Evolutionary conservation across 2,888 invertebrate genomes (phyloP).

Genomic region (Rhyacophila evoluta): DNA sequence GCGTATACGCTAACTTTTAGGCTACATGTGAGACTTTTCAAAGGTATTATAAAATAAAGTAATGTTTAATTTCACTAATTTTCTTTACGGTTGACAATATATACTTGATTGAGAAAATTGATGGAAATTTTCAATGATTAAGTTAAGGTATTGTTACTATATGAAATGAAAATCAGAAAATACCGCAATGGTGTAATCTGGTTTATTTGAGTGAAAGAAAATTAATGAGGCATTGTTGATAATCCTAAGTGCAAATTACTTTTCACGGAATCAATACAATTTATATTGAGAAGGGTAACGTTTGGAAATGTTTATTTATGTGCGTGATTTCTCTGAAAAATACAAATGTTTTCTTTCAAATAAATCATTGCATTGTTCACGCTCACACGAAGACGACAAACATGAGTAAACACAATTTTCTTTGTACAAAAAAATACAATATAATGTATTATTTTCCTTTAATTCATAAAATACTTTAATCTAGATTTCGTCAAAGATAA

Average conservation of each 20-base stretch:
- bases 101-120: no score
- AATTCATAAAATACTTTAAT: not conserved
- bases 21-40: no score
- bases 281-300: not conserved
- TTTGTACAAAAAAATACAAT: not conserved
- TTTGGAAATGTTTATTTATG: not conserved
- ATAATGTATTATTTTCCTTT: not conserved
- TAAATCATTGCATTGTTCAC: constrained; percentile 10
- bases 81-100: no score
- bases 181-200: no score
- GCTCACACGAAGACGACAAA: constrained; percentile 3
- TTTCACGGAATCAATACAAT: not conserved
- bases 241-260: not conserved
- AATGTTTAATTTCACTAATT: no score
- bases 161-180: no score
- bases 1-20: no score
- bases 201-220: no score
- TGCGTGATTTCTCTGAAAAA: not conserved
- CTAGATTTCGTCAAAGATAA: not conserved
- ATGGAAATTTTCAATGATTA: no score
- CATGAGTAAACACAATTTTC: not conserved
- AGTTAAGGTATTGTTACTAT: no score
- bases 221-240: not conserved
- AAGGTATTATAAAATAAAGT: no score
- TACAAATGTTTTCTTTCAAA: not conserved